These are phyloP conservation scores for Todus mexicanus DNA, from an alignment of 2,797 vertebrate species.

Conservation along the genomic window DNA sequence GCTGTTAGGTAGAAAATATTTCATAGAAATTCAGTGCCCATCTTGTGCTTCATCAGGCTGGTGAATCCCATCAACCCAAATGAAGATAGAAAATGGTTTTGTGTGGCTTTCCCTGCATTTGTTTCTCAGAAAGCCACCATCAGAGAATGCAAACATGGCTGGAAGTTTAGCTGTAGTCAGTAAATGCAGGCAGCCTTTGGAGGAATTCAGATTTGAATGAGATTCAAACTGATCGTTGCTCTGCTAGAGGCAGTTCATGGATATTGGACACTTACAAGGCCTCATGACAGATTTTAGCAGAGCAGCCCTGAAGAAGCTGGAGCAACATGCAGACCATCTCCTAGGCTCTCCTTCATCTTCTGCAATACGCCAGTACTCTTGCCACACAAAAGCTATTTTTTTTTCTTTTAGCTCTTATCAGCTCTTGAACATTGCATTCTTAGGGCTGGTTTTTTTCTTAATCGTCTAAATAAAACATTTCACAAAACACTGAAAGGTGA, in stretches of 20 bases:
- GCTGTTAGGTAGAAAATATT: background rate
- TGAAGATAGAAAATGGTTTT: background rate
- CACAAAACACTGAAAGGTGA: background rate
- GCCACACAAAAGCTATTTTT: background rate
- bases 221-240: background rate
- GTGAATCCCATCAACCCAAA: background rate
- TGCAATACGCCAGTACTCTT: background rate
- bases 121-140: background rate
- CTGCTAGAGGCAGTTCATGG: background rate
- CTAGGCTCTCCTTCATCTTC: background rate
- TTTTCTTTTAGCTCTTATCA: background rate
- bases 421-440: background rate
- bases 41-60: background rate
- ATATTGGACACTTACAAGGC: background rate
- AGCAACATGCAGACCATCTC: background rate
- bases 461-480: background rate
- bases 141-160: background rate
- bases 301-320: background rate
- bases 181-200: background rate
- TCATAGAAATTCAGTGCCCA: background rate
- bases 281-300: background rate
- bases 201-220: background rate
- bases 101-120: background rate
- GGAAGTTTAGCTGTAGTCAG: background rate
- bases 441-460: background rate